Evolutionary conservation across 1,140 invertebrate genomes (phyloP), one percentile per base, ranked within the genome.

Genomic region (Drosophila kanapiae): DNA sequence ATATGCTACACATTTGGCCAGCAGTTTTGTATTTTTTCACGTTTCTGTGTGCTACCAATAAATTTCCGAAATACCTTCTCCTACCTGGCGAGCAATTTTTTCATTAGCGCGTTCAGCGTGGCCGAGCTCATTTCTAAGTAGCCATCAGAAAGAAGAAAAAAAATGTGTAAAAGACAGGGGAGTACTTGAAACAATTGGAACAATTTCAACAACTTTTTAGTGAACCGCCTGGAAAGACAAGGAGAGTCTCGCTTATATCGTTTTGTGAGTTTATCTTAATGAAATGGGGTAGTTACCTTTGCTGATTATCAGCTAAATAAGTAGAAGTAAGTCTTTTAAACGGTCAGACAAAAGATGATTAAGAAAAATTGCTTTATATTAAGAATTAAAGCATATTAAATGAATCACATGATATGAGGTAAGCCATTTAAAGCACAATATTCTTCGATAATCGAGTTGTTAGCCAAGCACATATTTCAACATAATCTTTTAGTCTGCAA

Each of bases 171-270:
- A 23, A 23, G 63, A 59, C 63, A 77, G 11, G 37, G 18, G 47
- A 54, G 40, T 29, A 45, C 68, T 47, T 27, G 23, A 62, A 76
- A 69, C 76, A 88, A 87, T 87, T 82, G 84, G 76, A 67, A 69
- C 23, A 88, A 83, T 87, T 87, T 87, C 84, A 87, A 88, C 84
- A 87, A 71, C 84, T 87, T 78, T 83, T 88, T 87, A 79, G 71
- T 42, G 63, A 60, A 67, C 62, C 62, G 38, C 63, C 56, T 13
- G 8, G 42, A 2, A 27, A 59, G 69, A 7, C 40, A 1, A 53
- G 18, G 13, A 54, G 63, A 23, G 18, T 11, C 29, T 51, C 29
- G 35, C 29, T 68, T 67, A 11, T 6, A n/a, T n/a, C 10, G 11
- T 7, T 43, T 43, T 13, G 56, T 27, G 38, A 27, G 37, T 45